phyloP scores from a whole-genome alignment of 2,888 invertebrate genomes.

The Agonopterix heracliana region DNA sequence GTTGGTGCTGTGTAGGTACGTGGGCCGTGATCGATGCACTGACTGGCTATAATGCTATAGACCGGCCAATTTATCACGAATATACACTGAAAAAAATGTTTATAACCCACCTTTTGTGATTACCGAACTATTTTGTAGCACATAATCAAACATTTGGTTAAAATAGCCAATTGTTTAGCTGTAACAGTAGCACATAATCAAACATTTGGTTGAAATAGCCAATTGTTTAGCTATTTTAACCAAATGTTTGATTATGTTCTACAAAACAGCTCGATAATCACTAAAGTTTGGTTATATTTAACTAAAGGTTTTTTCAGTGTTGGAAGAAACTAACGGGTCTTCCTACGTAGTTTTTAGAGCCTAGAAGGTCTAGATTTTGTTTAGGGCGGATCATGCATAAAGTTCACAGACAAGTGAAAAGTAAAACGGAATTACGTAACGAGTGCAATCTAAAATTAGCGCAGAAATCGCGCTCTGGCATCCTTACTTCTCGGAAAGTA shows the following conservation, averaged over 20 bases:
- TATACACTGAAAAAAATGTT: too few species aligned
- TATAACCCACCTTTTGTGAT: too few species aligned
- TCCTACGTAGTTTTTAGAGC: background rate
- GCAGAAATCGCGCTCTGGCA: constrained; percentile 28
- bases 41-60: constrained; percentile 14
- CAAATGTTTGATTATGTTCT: too few species aligned
- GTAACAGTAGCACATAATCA: too few species aligned
- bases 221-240: too few species aligned
- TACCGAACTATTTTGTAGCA: too few species aligned
- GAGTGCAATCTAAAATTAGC: constrained; percentile 29
- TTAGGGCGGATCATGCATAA: background rate
- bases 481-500: constrained; percentile 31
- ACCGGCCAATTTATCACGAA: constrained; percentile 10
- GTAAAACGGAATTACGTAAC: constrained; percentile 17
- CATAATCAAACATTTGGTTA: too few species aligned
- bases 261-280: too few species aligned
- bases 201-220: too few species aligned
- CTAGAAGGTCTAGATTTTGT: background rate
- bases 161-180: too few species aligned
- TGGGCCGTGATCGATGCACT: constrained; percentile 41
- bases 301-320: too few species aligned
- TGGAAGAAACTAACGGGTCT: background rate
- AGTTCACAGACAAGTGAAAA: background rate
- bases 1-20: constrained; percentile 23
- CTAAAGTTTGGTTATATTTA: too few species aligned